Evolutionary conservation across 1,140 invertebrate genomes (phyloP).

Genomic region (Heliconius melpomene): DNA sequence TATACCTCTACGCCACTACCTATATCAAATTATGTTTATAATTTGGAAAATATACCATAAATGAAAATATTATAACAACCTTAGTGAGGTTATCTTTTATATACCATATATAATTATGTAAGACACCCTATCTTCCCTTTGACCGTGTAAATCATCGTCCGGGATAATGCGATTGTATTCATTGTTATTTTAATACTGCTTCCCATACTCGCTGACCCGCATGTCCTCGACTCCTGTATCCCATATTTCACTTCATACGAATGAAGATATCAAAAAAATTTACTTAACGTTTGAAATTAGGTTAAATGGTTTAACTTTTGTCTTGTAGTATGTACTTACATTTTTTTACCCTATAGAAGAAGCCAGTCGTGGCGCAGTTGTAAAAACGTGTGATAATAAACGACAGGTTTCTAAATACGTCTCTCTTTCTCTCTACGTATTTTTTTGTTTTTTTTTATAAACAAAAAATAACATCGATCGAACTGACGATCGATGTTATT

Average conservation of each 20-base stretch:
- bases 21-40: too few relatives aligned
- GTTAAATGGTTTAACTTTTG: not conserved
- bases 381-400: too few relatives aligned
- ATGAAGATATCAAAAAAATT: not conserved
- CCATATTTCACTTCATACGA: not conserved
- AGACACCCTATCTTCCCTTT: not conserved
- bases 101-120: not conserved
- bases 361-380: too few relatives aligned
- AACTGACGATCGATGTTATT: too few relatives aligned
- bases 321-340: not conserved
- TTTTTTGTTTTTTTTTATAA: too few relatives aligned
- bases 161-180: not conserved
- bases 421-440: too few relatives aligned
- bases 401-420: too few relatives aligned
- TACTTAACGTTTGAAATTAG: not conserved
- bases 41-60: too few relatives aligned
- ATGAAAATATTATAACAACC: not conserved
- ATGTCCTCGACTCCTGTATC: not conserved
- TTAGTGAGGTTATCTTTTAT: not conserved
- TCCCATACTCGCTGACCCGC: not conserved
- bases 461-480: too few relatives aligned
- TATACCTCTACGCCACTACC: too few relatives aligned
- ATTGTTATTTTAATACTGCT: constrained; percentile 1
- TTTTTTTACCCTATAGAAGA: not conserved
- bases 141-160: not conserved